Evolutionary conservation across 2,113 vertebrate species (phyloP).

Genomic region (Procavia capensis): DNA sequence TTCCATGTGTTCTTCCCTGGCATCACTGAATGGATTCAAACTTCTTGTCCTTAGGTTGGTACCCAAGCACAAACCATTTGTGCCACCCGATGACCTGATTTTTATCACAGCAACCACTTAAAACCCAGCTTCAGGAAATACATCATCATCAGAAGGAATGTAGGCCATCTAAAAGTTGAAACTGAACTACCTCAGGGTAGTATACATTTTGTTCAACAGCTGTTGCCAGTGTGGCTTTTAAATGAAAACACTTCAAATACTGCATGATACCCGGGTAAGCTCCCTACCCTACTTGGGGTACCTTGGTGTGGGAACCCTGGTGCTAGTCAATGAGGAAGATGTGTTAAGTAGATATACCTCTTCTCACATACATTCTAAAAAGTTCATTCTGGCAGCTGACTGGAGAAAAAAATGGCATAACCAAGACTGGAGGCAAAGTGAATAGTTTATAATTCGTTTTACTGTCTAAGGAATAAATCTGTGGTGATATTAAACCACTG

Average conservation of each 20-base stretch:
- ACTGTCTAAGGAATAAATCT: neutral
- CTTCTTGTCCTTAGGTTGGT: neutral
- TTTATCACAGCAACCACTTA: neutral
- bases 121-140: neutral
- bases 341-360: neutral
- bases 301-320: neutral
- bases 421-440: neutral
- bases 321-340: neutral
- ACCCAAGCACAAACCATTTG: neutral
- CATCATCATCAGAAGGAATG: neutral
- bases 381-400: neutral
- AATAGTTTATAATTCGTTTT: neutral
- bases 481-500: neutral
- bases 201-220: neutral
- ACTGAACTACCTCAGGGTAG: neutral
- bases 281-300: neutral
- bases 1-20: neutral
- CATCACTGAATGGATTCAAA: neutral
- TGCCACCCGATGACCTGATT: neutral
- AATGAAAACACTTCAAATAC: neutral
- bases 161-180: neutral
- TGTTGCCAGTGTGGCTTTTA: neutral
- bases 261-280: neutral
- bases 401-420: neutral
- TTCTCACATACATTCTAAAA: neutral